Conservation (phyloP, 2,888 invertebrate species). For the Rhagonycha lutea region DNA sequence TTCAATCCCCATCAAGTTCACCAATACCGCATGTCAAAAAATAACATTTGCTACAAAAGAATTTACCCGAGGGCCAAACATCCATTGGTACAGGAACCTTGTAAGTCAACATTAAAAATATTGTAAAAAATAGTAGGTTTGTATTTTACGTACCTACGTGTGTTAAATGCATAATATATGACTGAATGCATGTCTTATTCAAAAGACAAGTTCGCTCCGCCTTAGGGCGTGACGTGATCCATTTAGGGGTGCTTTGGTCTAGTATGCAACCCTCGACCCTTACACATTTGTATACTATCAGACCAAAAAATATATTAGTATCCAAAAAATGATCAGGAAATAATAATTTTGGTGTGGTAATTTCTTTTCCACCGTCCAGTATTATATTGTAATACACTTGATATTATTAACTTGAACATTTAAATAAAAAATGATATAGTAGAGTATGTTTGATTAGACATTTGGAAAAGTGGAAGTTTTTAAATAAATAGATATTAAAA, state of each 20-base stretch:
- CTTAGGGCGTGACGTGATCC: slow-evolving; percentile 48
- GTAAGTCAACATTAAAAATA: background rate
- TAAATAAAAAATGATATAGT: background rate
- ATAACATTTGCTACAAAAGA: background rate
- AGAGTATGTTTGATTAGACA: background rate
- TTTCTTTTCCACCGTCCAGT: background rate
- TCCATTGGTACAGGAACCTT: background rate
- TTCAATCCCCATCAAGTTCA: background rate
- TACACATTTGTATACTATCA: slow-evolving; percentile 22
- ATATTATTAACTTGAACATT: background rate
- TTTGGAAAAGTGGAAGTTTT: slow-evolving; percentile 6
- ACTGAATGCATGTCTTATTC: slow-evolving; percentile 50
- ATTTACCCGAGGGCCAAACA: background rate
- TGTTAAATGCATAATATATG: slow-evolving; percentile 51
- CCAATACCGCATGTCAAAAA: background rate
- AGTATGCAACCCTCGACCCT: slow-evolving; percentile 25
- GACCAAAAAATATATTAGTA: slow-evolving; percentile 13
- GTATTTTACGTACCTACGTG: slow-evolving; percentile 17
- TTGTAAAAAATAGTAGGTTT: background rate
- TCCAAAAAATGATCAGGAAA: background rate
- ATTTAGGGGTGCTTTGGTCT: slow-evolving; percentile 37
- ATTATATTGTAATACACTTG: no score
- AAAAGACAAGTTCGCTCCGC: slow-evolving; percentile 46
- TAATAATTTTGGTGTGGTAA: background rate
- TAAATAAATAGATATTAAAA: slow-evolving; percentile 11